These are phyloP conservation scores for Zele albiditarsus DNA, from an alignment of 2,888 invertebrate genomes.

Conservation along the genomic window DNA sequence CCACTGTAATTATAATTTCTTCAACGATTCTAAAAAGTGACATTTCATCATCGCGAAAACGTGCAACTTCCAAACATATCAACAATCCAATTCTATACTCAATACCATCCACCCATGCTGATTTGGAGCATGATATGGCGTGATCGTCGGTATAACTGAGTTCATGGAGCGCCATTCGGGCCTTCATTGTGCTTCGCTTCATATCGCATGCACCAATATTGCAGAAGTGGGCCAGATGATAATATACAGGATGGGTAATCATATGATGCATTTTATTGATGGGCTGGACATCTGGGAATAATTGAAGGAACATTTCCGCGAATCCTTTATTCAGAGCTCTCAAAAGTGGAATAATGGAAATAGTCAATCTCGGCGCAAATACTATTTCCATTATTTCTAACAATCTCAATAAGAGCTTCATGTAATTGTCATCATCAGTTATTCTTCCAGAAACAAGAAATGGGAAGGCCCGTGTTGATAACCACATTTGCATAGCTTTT, in stretches of 20 bases:
- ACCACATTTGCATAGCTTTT: constrained; percentile 53
- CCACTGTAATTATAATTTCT: constrained; percentile 42
- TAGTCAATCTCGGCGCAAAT: constrained; percentile 47
- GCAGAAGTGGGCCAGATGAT: constrained; percentile 46
- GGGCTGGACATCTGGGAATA: constrained; percentile 48
- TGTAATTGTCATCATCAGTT: constrained; percentile 43
- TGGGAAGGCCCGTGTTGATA: constrained; percentile 46
- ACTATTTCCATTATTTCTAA: constrained; percentile 51
- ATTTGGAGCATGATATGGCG: constrained; percentile 29
- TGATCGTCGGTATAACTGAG: constrained; percentile 34
- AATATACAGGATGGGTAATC: constrained; percentile 49
- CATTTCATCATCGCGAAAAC: constrained; percentile 38
- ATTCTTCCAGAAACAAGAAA: constrained; percentile 51
- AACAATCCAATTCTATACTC: constrained; percentile 44
- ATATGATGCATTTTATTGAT: constrained; percentile 54
- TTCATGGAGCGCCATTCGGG: background rate
- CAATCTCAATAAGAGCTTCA: constrained; percentile 44
- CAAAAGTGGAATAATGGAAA: constrained; percentile 43
- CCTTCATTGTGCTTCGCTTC: constrained; percentile 49
- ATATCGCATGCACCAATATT: constrained; percentile 51
- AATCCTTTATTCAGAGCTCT: constrained; percentile 43
- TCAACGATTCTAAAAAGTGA: constrained; percentile 42
- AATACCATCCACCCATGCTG: constrained; percentile 41
- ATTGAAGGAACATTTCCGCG: constrained; percentile 30
- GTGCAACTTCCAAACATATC: constrained; percentile 39